A percentile compares a stretch with the other conserved stretches of the same genome.
Evolutionary conservation across 2,113 vertebrate species (phyloP).

Genomic region (Jaculus jaculus): DNA sequence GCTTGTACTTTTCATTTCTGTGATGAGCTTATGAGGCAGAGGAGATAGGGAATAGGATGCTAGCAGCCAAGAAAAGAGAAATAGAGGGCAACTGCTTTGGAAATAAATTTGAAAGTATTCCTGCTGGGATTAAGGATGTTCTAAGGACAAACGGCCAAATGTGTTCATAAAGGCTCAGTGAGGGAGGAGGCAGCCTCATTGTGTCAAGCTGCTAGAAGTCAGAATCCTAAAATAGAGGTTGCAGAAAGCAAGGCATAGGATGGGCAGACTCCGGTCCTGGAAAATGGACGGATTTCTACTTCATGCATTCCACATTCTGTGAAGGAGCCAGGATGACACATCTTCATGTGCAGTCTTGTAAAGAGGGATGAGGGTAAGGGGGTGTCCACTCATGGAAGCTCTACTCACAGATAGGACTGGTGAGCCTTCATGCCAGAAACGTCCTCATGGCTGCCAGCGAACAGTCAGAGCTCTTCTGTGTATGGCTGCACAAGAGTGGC

Average conservation of each 20-base stretch:
- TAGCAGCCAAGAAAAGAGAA: conserved; percentile 10
- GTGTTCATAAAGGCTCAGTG: conserved; percentile 29
- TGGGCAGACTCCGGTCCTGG: not conserved
- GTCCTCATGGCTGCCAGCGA: not conserved
- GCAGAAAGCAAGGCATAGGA: not conserved
- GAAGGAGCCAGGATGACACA: not conserved
- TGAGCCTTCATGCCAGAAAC: not conserved
- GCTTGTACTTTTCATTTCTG: not conserved
- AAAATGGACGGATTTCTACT: not conserved
- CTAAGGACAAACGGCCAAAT: conserved; percentile 44
- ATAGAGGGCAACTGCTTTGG: conserved; percentile 19
- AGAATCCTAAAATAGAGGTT: conserved; percentile 9
- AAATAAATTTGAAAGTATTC: conserved; percentile 51
- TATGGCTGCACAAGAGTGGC: not conserved
- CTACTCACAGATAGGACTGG: not conserved
- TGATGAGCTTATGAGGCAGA: conserved; percentile 9
- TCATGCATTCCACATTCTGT: not conserved
- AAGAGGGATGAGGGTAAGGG: not conserved
- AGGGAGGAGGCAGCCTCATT: not conserved
- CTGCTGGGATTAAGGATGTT: conserved; percentile 49
- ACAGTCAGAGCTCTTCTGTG: not conserved
- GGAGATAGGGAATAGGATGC: not conserved
- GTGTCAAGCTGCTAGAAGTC: conserved; percentile 30
- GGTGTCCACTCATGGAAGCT: not conserved
- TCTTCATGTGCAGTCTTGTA: not conserved